Evolutionary conservation across 2,113 vertebrate species (phyloP), one percentile per base, ranked within the genome.

Genomic region (Solenodon paradoxus): DNA sequence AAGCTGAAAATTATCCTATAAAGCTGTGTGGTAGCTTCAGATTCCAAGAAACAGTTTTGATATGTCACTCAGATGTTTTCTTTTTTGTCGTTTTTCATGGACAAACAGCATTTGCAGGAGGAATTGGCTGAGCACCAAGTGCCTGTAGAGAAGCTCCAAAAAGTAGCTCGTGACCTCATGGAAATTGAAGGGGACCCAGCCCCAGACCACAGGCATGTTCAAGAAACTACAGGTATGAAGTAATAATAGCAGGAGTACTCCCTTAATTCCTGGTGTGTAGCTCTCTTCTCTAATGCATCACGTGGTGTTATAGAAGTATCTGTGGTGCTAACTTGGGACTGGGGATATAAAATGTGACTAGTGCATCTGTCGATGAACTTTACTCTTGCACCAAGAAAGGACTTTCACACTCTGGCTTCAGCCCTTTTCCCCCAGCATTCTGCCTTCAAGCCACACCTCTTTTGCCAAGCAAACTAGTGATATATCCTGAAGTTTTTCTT

Each of bases 71-170:
- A 94, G 55, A 49, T 90, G 49, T 84, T 90, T 80, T 97, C 71
- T 47, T 74, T n/a, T 94, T 69, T 84, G 17, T 78, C 17, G 30
- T 90, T 87, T 85, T 77, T 90, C 3, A 7, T 95, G 83, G 96
- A 94, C 1, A 94, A 95, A 71, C 96, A 99, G 99, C 97, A 98
- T 85, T 97, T 99, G 92, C 99, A 99, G 96, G 99, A 99, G 55
- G 99, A 99, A 91, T 97, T 99, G 91, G 99, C 99, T 7, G 99
- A 99, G 95, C 99, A 99, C 69, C 99, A 99, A 9, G 98, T 99
- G 85, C 99, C 98, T n/a, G 98, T 99, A 98, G 99, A 99, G 97
- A 99, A 99, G 97, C 99, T 99, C n/a, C 99, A 99, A 98, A 99
- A 99, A 96, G 98, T 99, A 2, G 98, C 99, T 85, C 97, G 92